phyloP scores from a whole-genome alignment of 2,888 invertebrate genomes.

The Volucella bombylans region DNA sequence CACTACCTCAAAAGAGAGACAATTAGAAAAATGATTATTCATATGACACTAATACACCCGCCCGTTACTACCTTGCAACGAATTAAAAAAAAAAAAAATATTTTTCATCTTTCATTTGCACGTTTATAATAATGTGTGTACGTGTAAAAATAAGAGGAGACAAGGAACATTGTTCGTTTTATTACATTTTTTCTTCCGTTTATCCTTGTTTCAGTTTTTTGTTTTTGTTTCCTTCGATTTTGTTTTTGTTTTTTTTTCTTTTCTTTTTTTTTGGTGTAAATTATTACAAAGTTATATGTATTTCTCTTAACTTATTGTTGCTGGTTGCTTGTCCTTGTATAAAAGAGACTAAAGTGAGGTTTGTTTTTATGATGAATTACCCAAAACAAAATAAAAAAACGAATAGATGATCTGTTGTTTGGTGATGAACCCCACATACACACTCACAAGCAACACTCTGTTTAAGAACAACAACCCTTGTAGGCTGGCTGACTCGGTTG shows the following conservation, averaged over 20 bases:
- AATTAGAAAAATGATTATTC: too few species aligned
- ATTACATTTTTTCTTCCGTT: constrained; percentile 9
- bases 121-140: constrained; percentile 6
- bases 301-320: constrained; percentile 70
- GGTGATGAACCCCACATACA: constrained; percentile 48
- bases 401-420: constrained; percentile 40
- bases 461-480: constrained; percentile 82
- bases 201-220: constrained; percentile 58
- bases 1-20: too few species aligned
- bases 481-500: constrained; percentile 82
- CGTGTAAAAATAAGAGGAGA: constrained; percentile 29
- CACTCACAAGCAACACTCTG: constrained; percentile 23
- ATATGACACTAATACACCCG: not conserved
- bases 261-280: constrained; percentile 69
- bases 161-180: constrained; percentile 59
- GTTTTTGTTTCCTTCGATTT: constrained; percentile 50
- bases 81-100: not conserved
- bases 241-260: constrained; percentile 34
- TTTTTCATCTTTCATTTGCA: constrained; percentile 8
- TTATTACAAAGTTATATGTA: constrained; percentile 70
- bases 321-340: constrained; percentile 64
- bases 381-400: not conserved
- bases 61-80: constrained; percentile 2
- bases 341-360: constrained; percentile 60
- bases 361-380: constrained; percentile 43